Evolutionary conservation across 2,888 invertebrate genomes (phyloP), one percentile per base, ranked within the genome.

Genomic region (Pristionchus maxplancki): DNA sequence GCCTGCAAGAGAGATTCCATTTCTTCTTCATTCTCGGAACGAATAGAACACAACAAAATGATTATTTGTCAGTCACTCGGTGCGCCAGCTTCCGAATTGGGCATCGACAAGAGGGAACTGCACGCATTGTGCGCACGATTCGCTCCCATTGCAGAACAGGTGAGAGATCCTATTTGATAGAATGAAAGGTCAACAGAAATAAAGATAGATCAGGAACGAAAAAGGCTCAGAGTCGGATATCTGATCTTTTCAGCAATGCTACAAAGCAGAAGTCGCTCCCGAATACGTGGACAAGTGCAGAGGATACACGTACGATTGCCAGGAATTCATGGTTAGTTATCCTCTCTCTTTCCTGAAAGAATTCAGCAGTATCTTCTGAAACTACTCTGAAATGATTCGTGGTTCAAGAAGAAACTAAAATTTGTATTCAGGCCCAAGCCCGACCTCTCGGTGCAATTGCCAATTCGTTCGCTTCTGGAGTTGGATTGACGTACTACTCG

Each of bases 391-490:
- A 58, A 20, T 20, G 0, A 1, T 74, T 67, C 17, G 20, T n/a
- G n/a, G n/a, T n/a, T n/a, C n/a, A n/a, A n/a, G n/a, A n/a, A n/a
- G n/a, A n/a, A n/a, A n/a, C n/a, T n/a, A n/a, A n/a, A n/a, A n/a
- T n/a, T n/a, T n/a, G n/a, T n/a, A n/a, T n/a, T 87, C 78, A 88
- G 88, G 40, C 34, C 0, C 78, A 81, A 81, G 28, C 88, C n/a
- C 34, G 44, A 15, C 93, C 93, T 0, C 90, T 93, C 17, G 93
- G 93, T 20, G 93, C 92, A 9, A 91, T 93, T 20, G 93, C 93
- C 4, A 93, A 93, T 88, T 89, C 93, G 6, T 93, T 92, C 88
- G 90, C 90, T 13, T 92, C 92, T n/a, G 92, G 92, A 50, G 93
- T 93, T 34, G 93, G 93, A 11, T 44, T 93, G 37, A 92, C 93